Evolutionary conservation across 2,113 vertebrate genomes (phyloP), one percentile per base, ranked within the genome.

Genomic region (Eretmochelys imbricata): DNA sequence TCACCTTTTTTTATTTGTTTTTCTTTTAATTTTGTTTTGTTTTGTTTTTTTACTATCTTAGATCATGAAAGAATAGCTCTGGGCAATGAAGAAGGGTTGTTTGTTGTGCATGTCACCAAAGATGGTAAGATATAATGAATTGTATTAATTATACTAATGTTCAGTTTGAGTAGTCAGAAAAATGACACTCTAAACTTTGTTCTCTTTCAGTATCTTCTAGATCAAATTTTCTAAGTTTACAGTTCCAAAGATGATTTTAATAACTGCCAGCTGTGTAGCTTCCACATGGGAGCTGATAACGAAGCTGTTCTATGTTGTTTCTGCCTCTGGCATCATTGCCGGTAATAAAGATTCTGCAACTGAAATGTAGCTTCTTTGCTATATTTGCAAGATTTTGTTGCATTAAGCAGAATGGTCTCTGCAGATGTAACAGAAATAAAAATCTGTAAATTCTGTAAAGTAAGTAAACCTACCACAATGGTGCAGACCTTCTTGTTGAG

Each of bases 1-100:
- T 4, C 50, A 14, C 59, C 59, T 46, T 17, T 22, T 31, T 76
- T 57, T 69, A 17, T 35, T 57, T 59, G 57, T 62, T 62, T 62
- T 62, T 27, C 4, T 27, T 57, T 35, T 29, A 7, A 53, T 53
- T 53, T 53, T 53, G 10, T 69, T 12, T 62, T n/a, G 27, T 42
- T 90, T 83, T 89, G 17, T 14, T 87, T 46, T 90, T 86, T 95
- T 42, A 75, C 89, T 97, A 19, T 97, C 82, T 57, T 93, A 99
- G 99, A 99, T 98, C 99, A 99, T 27, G 99, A 99, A 98, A 99
- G 99, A 54, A 99, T 99, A 93, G 99, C 99, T 92, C 98, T 99
- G 90, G 99, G 99, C 88, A 99, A 99, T 69, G 99, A 99, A 98
- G 99, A 99, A 98, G 99, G 99, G 24, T 98, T 99, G 80, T 99